phyloP scores from a whole-genome alignment of 2,113 vertebrate species.

The Tichodroma muraria region DNA sequence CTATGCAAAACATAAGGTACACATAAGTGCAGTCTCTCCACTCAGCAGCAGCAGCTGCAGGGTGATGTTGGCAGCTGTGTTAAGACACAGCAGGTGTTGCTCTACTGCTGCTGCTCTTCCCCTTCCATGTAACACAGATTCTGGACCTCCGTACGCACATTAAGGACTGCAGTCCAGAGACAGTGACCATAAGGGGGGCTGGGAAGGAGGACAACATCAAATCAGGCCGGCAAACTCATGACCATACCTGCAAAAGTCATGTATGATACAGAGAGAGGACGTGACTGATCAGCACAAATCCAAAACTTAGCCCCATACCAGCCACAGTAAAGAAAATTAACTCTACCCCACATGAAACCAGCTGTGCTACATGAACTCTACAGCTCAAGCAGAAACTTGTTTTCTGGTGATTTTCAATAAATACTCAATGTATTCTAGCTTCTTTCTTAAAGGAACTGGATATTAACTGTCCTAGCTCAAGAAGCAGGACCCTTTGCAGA shows the following conservation, averaged over 20 bases:
- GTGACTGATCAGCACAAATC: neutral
- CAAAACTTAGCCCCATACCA: neutral
- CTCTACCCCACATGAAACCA: neutral
- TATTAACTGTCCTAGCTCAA: neutral
- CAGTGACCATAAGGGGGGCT: neutral
- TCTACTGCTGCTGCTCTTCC: neutral
- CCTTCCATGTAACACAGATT: fast-evolving
- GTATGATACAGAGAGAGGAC: neutral
- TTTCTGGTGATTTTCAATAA: neutral
- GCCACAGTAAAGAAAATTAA: neutral
- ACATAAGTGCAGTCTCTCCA: neutral
- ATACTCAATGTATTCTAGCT: neutral
- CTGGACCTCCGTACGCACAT: neutral
- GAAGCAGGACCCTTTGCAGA: neutral
- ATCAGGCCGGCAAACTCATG: neutral
- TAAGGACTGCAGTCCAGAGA: neutral
- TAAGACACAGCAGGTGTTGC: neutral
- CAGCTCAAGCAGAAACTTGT: neutral
- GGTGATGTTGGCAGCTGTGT: neutral
- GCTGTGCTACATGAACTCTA: neutral
- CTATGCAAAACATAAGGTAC: neutral
- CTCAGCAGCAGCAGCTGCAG: neutral
- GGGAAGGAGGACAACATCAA: neutral
- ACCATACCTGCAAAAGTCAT: neutral
- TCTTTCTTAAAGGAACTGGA: neutral